These are phyloP conservation scores for Poicephalus gulielmi DNA, from an alignment of 2,113 vertebrate genomes.

Conservation along the genomic window DNA sequence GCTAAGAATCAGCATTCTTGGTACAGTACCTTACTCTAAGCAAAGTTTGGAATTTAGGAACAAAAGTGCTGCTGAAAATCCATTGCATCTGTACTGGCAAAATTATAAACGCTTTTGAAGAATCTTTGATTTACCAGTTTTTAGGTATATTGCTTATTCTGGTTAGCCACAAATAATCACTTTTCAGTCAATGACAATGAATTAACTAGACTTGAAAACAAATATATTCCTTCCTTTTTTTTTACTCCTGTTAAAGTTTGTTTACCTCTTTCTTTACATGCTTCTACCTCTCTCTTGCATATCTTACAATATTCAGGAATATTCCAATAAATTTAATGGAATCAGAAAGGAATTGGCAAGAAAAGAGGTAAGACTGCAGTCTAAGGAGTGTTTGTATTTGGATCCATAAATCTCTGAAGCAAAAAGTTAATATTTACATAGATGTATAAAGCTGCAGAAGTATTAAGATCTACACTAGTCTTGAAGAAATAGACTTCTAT, in stretches of 20 bases:
- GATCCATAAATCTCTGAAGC: constrained; percentile 44
- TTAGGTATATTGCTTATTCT: background rate
- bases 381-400: constrained; percentile 58
- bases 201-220: background rate
- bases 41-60: background rate
- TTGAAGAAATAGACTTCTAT: background rate
- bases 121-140: background rate
- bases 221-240: constrained; percentile 39
- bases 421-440: constrained; percentile 29
- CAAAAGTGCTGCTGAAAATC: background rate
- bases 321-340: constrained; percentile 77
- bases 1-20: background rate
- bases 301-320: constrained; percentile 74
- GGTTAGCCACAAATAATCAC: background rate
- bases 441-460: background rate
- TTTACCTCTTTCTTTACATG: constrained; percentile 76
- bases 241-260: constrained; percentile 60
- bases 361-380: constrained; percentile 75
- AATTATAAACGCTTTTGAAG: background rate
- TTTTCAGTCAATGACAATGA: background rate
- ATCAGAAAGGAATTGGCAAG: constrained; percentile 77
- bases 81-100: background rate
- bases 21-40: background rate
- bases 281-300: constrained; percentile 78
- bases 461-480: background rate